Conservation (phyloP, 1,140 invertebrate species). For the Drosophila ohnishii region DNA sequence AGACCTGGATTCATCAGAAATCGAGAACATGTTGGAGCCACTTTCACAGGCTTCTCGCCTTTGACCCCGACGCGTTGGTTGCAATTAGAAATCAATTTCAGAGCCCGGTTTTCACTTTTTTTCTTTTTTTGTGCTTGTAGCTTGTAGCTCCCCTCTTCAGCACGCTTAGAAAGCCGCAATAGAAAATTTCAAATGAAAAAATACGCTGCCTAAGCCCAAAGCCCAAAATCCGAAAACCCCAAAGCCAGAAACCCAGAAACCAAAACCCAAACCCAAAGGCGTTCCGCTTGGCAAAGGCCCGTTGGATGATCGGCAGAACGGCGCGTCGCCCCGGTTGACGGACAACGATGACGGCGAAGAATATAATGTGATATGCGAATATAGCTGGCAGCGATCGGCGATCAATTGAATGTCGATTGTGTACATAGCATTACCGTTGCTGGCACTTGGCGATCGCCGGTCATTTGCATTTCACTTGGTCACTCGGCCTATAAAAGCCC, state of each 20-base stretch:
- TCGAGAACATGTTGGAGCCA: conserved; percentile 6
- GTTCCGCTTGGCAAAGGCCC: conserved; percentile 21
- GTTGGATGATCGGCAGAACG: conserved; percentile 66
- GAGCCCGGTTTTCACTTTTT: conserved; percentile 58
- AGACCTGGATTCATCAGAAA: not conserved
- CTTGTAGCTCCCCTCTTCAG: not conserved
- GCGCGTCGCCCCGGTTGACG: conserved; percentile 11
- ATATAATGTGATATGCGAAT: conserved; percentile 39
- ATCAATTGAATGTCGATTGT: conserved; percentile 61
- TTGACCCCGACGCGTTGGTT: not conserved
- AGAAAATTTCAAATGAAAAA: not conserved
- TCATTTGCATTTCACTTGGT: conserved; percentile 35
- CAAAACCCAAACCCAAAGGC: conserved; percentile 10
- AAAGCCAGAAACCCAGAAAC: not conserved
- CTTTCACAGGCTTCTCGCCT: conserved; percentile 32
- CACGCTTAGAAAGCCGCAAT: conserved; percentile 5
- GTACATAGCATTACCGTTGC: conserved; percentile 38
- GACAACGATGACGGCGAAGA: conserved; percentile 51
- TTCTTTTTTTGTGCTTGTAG: not conserved
- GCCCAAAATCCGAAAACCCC: not conserved
- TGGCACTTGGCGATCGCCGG: conserved; percentile 36
- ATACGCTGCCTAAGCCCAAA: not conserved
- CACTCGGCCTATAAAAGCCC: conserved; percentile 65
- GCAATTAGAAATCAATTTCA: conserved; percentile 62
- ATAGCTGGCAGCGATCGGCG: conserved; percentile 72